Evolutionary conservation across 2,113 vertebrate species (phyloP).

Genomic region (Spea multiplicata): DNA sequence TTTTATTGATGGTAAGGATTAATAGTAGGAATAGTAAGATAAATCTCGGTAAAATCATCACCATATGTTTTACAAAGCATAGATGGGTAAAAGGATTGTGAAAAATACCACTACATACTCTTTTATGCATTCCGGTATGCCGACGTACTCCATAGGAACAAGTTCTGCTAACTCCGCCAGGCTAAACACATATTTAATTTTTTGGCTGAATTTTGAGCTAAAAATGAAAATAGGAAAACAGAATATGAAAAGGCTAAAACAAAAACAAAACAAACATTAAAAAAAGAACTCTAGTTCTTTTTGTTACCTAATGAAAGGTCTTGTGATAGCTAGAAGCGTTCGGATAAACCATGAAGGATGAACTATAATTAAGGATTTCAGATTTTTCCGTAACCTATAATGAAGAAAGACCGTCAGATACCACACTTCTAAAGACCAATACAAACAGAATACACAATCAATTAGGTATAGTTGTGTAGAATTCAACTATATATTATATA

Average conservation of each 20-base stretch:
- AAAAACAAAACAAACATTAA: constrained; percentile 21
- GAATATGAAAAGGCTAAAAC: constrained; percentile 47
- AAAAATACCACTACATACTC: constrained; percentile 74
- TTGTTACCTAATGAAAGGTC: constrained; percentile 97
- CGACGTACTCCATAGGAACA: constrained; percentile 95
- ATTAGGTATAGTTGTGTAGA: neutral
- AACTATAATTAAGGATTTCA: constrained; percentile 94
- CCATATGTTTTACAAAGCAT: neutral
- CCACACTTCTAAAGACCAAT: neutral
- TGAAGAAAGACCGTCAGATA: constrained; percentile 36
- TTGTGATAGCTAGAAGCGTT: constrained; percentile 90
- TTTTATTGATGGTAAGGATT: too few relatives aligned
- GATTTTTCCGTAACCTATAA: constrained; percentile 89
- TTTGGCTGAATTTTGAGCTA: constrained; percentile 98
- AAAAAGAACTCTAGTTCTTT: neutral
- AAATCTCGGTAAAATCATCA: too few relatives aligned
- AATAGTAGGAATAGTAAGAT: too few relatives aligned
- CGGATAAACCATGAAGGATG: constrained; percentile 98
- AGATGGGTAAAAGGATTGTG: neutral
- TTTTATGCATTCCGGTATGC: constrained; percentile 97
- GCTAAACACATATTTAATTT: constrained; percentile 93
- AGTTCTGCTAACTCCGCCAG: constrained; percentile 87
- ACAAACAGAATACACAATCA: constrained; percentile 16
- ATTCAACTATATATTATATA: too few relatives aligned
- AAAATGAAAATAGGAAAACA: constrained; percentile 55